phyloP scores from a whole-genome alignment of 53 echinoderm and acorn worm species.

The Henricia sp. region DNA sequence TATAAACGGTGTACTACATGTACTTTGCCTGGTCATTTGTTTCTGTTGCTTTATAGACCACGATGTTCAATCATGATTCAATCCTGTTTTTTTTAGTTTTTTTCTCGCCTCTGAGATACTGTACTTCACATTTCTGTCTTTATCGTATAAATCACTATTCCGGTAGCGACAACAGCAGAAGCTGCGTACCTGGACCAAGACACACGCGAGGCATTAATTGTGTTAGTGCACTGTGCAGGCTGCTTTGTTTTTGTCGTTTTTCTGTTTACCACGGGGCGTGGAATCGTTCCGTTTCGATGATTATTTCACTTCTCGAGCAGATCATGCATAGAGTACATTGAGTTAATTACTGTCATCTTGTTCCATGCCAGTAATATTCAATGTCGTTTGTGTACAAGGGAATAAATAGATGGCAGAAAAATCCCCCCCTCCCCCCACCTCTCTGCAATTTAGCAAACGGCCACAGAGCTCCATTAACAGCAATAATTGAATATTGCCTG shows the following conservation, averaged over 20 bases:
- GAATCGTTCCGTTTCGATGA: background rate
- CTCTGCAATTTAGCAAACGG: no score
- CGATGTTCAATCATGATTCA: background rate
- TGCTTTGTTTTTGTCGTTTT: background rate
- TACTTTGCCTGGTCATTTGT: background rate
- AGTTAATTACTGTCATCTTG: background rate
- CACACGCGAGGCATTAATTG: background rate
- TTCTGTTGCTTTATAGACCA: background rate
- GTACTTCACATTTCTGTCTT: background rate
- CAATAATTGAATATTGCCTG: no score
- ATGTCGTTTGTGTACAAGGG: background rate
- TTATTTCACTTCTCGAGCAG: no score
- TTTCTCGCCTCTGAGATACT: no score
- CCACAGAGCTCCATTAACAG: no score
- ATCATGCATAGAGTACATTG: background rate
- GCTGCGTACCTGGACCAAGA: background rate
- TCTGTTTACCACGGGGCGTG: background rate
- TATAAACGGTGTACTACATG: no score
- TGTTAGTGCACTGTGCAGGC: background rate
- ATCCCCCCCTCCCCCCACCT: no score
- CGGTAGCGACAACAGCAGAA: background rate
- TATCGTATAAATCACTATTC: background rate
- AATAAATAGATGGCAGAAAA: background rate
- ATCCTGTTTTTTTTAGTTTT: background rate
- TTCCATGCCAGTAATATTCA: background rate